phyloP scores from a whole-genome alignment of 2,113 vertebrate species.

The Sitta europaea region DNA sequence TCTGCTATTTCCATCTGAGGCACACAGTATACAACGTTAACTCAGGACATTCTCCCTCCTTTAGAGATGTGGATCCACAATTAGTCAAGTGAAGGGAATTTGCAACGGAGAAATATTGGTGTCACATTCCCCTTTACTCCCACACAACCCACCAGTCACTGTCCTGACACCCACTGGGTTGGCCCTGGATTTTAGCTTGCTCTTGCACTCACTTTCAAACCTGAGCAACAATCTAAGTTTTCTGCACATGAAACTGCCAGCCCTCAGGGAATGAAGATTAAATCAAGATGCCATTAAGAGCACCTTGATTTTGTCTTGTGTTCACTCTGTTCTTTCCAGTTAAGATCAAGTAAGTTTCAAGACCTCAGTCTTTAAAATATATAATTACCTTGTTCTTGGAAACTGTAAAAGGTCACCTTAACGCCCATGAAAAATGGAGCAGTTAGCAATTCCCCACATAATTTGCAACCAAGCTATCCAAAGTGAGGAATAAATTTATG shows the following conservation, averaged over 20 bases:
- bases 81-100: not conserved
- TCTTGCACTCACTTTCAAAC: not conserved
- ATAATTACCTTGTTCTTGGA: not conserved
- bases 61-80: not conserved
- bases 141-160: not conserved
- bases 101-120: not conserved
- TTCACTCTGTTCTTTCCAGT: not conserved
- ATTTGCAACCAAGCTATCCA: not conserved
- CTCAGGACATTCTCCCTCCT: not conserved
- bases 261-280: not conserved
- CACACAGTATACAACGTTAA: accelerated
- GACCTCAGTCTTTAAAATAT: not conserved
- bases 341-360: not conserved
- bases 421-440: not conserved
- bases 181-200: not conserved
- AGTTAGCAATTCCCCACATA: not conserved
- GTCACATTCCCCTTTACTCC: not conserved
- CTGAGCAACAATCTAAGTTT: not conserved
- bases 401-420: not conserved
- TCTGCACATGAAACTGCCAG: not conserved
- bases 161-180: not conserved
- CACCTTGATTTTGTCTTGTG: not conserved
- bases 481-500: not conserved
- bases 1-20: not conserved
- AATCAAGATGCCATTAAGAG: not conserved